phyloP scores from a whole-genome alignment of 2,888 invertebrate genomes.

The Megamerina dolium region DNA sequence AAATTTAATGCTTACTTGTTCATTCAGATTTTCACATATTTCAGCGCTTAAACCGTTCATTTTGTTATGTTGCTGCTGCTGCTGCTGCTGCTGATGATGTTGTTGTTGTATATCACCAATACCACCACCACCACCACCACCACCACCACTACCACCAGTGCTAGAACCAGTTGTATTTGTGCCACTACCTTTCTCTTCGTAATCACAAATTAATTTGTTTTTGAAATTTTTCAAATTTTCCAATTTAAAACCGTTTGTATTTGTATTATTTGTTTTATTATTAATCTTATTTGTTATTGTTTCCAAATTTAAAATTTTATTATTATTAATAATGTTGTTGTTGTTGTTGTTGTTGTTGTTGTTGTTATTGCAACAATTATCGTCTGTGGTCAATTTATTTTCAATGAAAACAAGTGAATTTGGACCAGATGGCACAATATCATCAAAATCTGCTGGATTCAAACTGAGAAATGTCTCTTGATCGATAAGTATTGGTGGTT shows the following conservation, averaged over 20 bases:
- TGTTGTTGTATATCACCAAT: too few relatives aligned
- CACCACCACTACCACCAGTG: conserved; percentile 12
- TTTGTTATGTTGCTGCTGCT: conserved; percentile 30
- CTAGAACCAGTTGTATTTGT: conserved; percentile 12
- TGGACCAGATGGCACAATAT: conserved; percentile 45
- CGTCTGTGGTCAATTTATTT: conserved; percentile 37
- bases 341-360: conserved; percentile 21
- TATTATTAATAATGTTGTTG: conserved; percentile 27
- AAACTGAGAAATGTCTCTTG: conserved; percentile 49
- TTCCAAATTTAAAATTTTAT: conserved; percentile 43
- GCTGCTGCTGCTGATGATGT: too few relatives aligned
- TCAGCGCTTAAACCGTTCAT: conserved; percentile 48
- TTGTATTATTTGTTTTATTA: conserved; percentile 45
- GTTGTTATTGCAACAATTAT: conserved; percentile 26
- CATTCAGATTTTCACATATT: conserved; percentile 48
- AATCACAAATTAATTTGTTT: conserved; percentile 48
- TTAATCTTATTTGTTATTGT: conserved; percentile 42
- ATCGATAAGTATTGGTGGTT: conserved; percentile 46
- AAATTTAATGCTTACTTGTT: conserved; percentile 45
- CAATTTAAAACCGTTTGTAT: conserved; percentile 46
- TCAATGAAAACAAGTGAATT: conserved; percentile 46
- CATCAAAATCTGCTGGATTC: conserved; percentile 49
- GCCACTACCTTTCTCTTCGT: conserved; percentile 30
- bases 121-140: too few relatives aligned
- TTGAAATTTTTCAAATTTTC: conserved; percentile 49